phyloP scores from a whole-genome alignment of 2,888 invertebrate species.

The Drosophila ustulata region DNA sequence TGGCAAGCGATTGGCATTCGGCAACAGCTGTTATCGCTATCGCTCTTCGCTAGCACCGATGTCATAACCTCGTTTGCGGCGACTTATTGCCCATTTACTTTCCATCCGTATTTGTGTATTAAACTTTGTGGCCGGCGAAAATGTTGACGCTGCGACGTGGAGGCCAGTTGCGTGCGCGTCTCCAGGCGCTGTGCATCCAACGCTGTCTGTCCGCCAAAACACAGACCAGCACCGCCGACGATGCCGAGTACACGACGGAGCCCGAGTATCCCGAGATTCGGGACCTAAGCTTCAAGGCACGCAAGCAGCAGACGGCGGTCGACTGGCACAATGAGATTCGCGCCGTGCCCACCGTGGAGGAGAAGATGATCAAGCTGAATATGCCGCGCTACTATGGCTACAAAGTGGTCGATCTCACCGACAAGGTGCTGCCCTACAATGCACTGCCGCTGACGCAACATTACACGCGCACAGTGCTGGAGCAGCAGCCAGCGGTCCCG shows the following conservation, averaged over 20 bases:
- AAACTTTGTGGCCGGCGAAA: slow-evolving; percentile 34
- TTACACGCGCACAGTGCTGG: slow-evolving; percentile 91
- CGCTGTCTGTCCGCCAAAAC: slow-evolving; percentile 42
- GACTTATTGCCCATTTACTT: slow-evolving; percentile 31
- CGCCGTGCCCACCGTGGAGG: slow-evolving; percentile 90
- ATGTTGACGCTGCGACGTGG: slow-evolving; percentile 62
- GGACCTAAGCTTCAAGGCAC: slow-evolving; percentile 87
- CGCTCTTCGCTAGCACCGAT: slow-evolving; percentile 30
- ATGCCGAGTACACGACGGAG: slow-evolving; percentile 67
- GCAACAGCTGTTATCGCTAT: slow-evolving; percentile 13
- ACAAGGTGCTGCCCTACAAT: slow-evolving; percentile 88
- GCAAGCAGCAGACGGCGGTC: slow-evolving; percentile 85
- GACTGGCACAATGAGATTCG: slow-evolving; percentile 87
- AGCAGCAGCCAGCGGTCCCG: slow-evolving; percentile 80
- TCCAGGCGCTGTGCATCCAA: slow-evolving; percentile 27
- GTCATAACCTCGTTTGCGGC: slow-evolving; percentile 61
- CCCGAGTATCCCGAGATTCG: slow-evolving; percentile 80
- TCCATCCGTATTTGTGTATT: slow-evolving; percentile 39
- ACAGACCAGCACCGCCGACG: slow-evolving; percentile 17
- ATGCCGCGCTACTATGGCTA: slow-evolving; percentile 94
- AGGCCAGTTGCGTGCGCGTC: slow-evolving; percentile 50
- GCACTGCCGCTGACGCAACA: slow-evolving; percentile 89
- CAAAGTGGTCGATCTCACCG: slow-evolving; percentile 87
- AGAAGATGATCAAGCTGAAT: slow-evolving; percentile 93
- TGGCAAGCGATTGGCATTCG: slow-evolving; percentile 8